A percentile compares a stretch with the other conserved stretches of the same genome.
These are phyloP conservation scores for Hippopotamus amphibius DNA, from an alignment of 2,113 vertebrate species.

Conservation along the genomic window DNA sequence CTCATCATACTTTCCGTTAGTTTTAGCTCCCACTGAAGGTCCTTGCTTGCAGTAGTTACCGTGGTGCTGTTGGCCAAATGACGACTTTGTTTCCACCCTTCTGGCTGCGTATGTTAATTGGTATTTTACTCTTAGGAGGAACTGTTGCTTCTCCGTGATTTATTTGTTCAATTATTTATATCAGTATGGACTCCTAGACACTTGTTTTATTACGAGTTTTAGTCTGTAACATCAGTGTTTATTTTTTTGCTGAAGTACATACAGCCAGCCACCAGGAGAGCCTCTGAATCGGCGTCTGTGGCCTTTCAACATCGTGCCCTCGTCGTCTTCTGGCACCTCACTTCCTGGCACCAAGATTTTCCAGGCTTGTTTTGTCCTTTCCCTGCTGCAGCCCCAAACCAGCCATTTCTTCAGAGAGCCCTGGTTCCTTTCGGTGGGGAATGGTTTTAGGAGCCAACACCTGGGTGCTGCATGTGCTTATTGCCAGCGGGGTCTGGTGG, in stretches of 20 bases:
- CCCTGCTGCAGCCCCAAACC: neutral
- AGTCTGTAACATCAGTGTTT: neutral
- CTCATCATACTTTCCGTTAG: neutral
- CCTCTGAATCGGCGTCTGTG: neutral
- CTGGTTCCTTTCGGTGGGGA: neutral
- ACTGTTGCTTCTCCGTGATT: neutral
- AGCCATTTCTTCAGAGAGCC: neutral
- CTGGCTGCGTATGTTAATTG: neutral
- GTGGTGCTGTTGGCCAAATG: accelerated
- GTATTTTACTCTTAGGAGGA: neutral
- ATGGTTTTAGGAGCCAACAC: neutral
- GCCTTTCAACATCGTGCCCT: neutral
- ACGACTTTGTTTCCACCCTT: neutral
- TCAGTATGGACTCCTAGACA: neutral
- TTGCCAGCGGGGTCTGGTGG: neutral
- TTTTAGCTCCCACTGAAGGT: neutral
- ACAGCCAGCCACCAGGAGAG: neutral
- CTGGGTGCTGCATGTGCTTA: neutral
- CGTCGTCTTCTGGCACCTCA: neutral
- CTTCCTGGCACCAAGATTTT: neutral
- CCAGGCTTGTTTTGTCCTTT: neutral
- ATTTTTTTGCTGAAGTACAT: neutral
- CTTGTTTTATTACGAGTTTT: neutral
- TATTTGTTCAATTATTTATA: neutral
- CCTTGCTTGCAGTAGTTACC: neutral